Evolutionary conservation across 2,113 vertebrate species (phyloP).

Genomic region (Salvator merianae): DNA sequence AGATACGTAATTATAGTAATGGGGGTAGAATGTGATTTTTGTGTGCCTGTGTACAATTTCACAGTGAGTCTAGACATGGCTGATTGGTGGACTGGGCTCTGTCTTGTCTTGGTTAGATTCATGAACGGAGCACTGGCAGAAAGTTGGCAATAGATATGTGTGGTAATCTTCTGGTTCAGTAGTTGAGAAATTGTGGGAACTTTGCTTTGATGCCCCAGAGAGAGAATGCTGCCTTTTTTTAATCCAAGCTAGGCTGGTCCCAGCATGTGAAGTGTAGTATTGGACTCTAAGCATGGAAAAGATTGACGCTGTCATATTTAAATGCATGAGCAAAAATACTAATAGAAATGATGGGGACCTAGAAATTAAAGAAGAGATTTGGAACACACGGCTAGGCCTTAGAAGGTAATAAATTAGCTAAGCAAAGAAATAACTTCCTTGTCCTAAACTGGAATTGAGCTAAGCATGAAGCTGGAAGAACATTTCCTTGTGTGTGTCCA

Average conservation of each 20-base stretch:
- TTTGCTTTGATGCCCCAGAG: not conserved
- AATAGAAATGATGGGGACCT: not conserved
- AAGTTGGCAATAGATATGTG: not conserved
- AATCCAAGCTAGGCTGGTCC: not conserved
- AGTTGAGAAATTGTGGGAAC: not conserved
- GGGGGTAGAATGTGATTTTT: not conserved
- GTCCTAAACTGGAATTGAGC: slow-evolving; percentile 13
- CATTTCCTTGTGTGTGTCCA: not conserved
- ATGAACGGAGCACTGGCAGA: not conserved
- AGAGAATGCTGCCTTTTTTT: not conserved
- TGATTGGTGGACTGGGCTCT: not conserved
- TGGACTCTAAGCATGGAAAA: slow-evolving; percentile 19
- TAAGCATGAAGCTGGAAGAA: slow-evolving; percentile 15
- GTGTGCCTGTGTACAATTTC: not conserved
- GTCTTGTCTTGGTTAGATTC: not conserved
- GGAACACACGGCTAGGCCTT: not conserved
- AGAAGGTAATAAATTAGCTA: slow-evolving; percentile 12
- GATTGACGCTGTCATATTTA: slow-evolving; percentile 7
- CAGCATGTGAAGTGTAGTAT: not conserved
- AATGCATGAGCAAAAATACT: not conserved
- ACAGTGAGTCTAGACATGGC: too few relatives aligned
- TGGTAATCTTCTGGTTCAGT: not conserved
- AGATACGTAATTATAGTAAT: not conserved
- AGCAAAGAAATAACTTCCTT: not conserved
- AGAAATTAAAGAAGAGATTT: not conserved